Conservation (phyloP, 2,888 invertebrate genomes). For the Lasioglossum malachurum region DNA sequence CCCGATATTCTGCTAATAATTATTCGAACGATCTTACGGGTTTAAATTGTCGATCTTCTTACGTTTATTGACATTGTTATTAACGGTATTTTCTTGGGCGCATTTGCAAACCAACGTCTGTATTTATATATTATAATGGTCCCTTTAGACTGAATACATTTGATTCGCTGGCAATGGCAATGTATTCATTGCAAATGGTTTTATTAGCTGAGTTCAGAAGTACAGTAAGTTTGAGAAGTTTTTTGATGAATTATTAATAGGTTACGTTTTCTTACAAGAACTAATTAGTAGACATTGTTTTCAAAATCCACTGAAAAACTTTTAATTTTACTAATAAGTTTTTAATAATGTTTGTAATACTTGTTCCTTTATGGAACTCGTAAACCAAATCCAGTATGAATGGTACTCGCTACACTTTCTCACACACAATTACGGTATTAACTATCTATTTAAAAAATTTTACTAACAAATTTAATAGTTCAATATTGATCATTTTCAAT, state of each 20-base stretch:
- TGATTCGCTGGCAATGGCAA: not conserved
- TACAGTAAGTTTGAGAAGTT: not conserved
- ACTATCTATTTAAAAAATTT: no score
- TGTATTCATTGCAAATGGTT: not conserved
- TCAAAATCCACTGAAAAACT: not conserved
- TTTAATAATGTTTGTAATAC: not conserved
- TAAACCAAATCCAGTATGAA: no score
- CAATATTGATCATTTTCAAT: no score
- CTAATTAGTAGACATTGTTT: not conserved
- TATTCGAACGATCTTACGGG: not conserved
- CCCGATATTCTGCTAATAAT: conserved; percentile 8
- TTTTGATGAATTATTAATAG: not conserved
- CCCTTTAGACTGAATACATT: not conserved
- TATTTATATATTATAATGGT: conserved; percentile 4
- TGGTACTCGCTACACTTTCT: no score
- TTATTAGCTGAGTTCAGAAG: not conserved
- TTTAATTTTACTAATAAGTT: not conserved
- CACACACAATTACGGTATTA: no score
- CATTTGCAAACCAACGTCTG: not conserved
- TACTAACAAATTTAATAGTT: no score
- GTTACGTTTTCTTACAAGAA: not conserved
- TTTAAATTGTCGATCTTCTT: not conserved
- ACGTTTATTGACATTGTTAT: not conserved
- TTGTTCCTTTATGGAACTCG: not conserved
- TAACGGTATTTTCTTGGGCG: not conserved